Base-by-base conservation (phyloP, 64 coral and sea anemone genomes). In the Pocillopora verrucosa region DNA sequence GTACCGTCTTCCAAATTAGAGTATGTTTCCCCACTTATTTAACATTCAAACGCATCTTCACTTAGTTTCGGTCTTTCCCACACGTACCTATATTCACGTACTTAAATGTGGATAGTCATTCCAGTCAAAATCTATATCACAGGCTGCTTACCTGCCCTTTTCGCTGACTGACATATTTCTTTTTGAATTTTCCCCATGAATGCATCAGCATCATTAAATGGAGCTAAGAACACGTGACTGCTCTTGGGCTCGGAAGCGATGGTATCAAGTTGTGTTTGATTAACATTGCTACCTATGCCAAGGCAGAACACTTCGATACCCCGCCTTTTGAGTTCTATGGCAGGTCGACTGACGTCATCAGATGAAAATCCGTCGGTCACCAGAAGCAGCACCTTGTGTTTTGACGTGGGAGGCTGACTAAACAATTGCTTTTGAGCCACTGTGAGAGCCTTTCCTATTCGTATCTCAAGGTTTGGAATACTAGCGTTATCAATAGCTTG, bases 401-500 rank as follows among this genome's bases (percentile, higher is more conserved):
- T 92, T 16, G 61, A 76, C 24, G 83, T 70, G 16, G 90, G 38
- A 30, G 87, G 65, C 9, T 76, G 58, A 38, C 74, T 87, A 17
- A 92, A 92, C 9, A 92, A 67, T 13, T 87, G 75, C 64, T 92
- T 16, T 59, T 92, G 90, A 16, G 90, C 90, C 41, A 87, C 56
- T 5, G 73, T 73, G 5, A 92, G 73, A 15, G 86, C 90, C 80
- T 86, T 78, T 35, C 90, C 90, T 73, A 85, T 92, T 58, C 68
- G 72, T 56, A 92, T 92, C 22, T 92, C 90, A 35, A 92, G 59
- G 56, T 75, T 80, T 10, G 86, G 90, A 19, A 69, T 87, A 63
- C 90, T 92, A n/a, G 90, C 90, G 62, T 86, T 92, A 20, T 92
- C 90, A 45, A 92, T 87, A 76, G 90, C 90, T 70, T 87, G 76